Percentiles rank a stretch among this genome's conserved stretches.
phyloP scores from a whole-genome alignment of 1,140 invertebrate species.

The Leptinotarsa undecemlineata region DNA sequence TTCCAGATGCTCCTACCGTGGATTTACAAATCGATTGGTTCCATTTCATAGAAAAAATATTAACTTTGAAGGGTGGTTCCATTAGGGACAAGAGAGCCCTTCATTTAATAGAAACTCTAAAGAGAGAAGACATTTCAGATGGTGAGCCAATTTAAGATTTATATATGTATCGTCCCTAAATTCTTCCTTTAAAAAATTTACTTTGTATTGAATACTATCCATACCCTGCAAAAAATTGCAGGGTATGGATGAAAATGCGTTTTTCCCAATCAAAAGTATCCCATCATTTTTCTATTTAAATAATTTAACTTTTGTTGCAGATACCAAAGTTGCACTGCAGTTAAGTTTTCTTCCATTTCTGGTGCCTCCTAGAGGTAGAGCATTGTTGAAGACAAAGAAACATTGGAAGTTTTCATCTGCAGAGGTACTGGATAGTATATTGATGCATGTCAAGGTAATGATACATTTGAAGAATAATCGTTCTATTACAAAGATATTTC shows the following conservation, averaged over 20 bases:
- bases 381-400: background rate
- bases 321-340: constrained; percentile 12
- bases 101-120: background rate
- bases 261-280: too few species aligned
- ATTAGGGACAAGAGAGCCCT: constrained; percentile 1
- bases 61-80: background rate
- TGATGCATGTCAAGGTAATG: too few species aligned
- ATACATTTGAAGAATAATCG: too few species aligned
- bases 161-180: too few species aligned
- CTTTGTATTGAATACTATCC: background rate
- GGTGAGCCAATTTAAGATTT: background rate
- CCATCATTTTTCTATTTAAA: too few species aligned
- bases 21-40: background rate
- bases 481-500: too few species aligned
- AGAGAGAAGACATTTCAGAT: background rate
- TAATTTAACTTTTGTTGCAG: background rate
- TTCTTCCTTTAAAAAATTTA: too few species aligned
- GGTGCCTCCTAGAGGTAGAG: constrained; percentile 8
- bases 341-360: background rate
- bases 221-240: background rate
- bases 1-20: background rate
- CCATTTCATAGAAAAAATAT: constrained; percentile 6
- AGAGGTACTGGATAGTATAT: too few species aligned
- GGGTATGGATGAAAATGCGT: too few species aligned
- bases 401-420: constrained; percentile 18